Base-by-base conservation (phyloP, 2,888 invertebrate genomes). In the Oligia strigilis region DNA sequence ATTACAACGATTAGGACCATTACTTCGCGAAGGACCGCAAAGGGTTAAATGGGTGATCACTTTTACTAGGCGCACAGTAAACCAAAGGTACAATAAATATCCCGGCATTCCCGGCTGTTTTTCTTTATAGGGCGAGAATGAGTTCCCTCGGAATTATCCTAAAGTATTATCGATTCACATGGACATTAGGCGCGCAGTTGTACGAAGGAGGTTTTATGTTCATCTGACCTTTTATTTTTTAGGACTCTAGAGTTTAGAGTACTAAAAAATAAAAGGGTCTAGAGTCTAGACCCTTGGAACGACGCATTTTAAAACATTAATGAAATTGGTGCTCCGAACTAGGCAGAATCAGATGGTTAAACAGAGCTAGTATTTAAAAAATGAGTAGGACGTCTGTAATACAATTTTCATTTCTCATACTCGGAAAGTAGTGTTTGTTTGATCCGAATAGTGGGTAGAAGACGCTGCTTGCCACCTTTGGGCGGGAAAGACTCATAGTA, bases 141-240 rank as follows among this genome's bases (percentile, higher is more conserved):
- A 83, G 88, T 86, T 91, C 93, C 92, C 90, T 80, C 58, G 89
- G 92, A 93, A 91, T 85, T 84, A 88, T 85, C 75, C 84, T 84
- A 84, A 82, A 92, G 88, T 91, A 94, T 95, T 94, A 95, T 89
- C 89, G 90, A 94, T 94, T 94, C 94, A 94, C 91, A 90, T 88
- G 89, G 85, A 91, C 90, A 94, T 92, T 92, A 94, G 94, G 94
- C 83, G 85, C 87, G 82, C 92, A 94, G 92, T 91, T 84, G 87
- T 77, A 72, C 65, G 77, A 77, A 90, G 89, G 91, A 92, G 91
- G 87, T 92, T 81, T 86, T 77, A 83, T 77, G 66, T 71, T 70
- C 40, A 19, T 19, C n/a, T 14, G 2, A 62, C 46, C 9, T 55
- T 60, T 60, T 67, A 52, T 64, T 74, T 73, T 58, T 66, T 67